These are phyloP conservation scores for Erannis defoliaria DNA, from an alignment of 2,888 invertebrate species.

Conservation along the genomic window DNA sequence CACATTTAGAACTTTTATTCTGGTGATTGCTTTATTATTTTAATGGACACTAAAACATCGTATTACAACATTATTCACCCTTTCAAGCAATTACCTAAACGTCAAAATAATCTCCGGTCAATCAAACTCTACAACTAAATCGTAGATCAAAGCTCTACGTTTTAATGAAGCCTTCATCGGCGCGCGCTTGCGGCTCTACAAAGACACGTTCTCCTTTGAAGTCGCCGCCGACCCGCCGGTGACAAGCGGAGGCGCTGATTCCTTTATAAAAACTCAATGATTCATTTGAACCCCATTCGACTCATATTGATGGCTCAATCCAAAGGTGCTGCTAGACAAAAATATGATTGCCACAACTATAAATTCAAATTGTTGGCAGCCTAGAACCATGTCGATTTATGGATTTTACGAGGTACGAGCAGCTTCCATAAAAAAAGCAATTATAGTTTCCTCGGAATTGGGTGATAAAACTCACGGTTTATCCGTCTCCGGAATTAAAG, in stretches of 20 bases:
- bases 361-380: constrained; percentile 43
- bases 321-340: constrained; percentile 36
- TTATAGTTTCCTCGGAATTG: constrained; percentile 44
- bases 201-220: constrained; percentile 66
- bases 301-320: constrained; percentile 54
- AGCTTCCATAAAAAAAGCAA: constrained; percentile 43
- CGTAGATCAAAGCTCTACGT: constrained; percentile 65
- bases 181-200: constrained; percentile 68
- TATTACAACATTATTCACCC: constrained; percentile 50
- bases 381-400: constrained; percentile 36
- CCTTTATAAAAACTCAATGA: constrained; percentile 83
- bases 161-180: constrained; percentile 77
- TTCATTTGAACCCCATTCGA: constrained; percentile 71
- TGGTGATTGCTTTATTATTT: constrained; percentile 24
- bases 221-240: constrained; percentile 64
- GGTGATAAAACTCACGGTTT: constrained; percentile 48
- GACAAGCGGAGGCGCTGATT: constrained; percentile 81
- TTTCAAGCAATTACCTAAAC: constrained; percentile 62
- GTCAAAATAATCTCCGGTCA: constrained; percentile 51
- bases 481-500: constrained; percentile 27
- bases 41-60: constrained; percentile 30
- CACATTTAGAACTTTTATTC: constrained; percentile 10
- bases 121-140: constrained; percentile 64
- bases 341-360: constrained; percentile 42
- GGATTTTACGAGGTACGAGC: constrained; percentile 43